These are phyloP conservation scores for Callaeas wilsoni DNA, from an alignment of 2,113 vertebrate genomes.

Conservation along the genomic window DNA sequence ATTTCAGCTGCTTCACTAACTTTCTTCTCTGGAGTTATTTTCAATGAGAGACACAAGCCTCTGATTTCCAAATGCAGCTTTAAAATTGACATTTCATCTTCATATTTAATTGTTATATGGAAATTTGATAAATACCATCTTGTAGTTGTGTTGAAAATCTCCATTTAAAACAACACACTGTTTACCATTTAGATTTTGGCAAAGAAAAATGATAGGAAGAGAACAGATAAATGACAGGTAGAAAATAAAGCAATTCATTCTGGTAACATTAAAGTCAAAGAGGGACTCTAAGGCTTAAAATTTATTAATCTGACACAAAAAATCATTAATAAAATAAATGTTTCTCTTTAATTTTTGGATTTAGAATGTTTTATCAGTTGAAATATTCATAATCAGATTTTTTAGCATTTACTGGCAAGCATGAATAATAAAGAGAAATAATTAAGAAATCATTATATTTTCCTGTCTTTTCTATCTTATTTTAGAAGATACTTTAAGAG, in stretches of 20 bases:
- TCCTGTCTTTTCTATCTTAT: not conserved
- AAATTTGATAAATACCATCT: not conserved
- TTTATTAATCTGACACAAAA: not conserved
- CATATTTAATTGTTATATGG: not conserved
- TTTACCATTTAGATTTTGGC: not conserved
- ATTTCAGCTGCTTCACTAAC: not conserved
- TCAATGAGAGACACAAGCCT: not conserved
- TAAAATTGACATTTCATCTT: not conserved
- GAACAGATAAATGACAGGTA: not conserved
- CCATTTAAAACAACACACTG: not conserved
- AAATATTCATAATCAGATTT: not conserved
- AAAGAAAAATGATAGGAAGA: not conserved
- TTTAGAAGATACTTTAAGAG: not conserved
- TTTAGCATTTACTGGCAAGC: not conserved
- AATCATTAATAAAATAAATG: not conserved
- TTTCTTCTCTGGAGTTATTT: not conserved
- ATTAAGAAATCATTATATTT: not conserved
- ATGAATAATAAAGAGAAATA: not conserved
- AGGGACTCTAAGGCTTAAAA: not conserved
- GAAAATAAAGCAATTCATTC: not conserved
- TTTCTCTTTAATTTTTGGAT: not conserved
- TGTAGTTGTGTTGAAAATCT: not conserved
- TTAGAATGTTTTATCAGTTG: not conserved
- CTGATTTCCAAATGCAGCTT: not conserved
- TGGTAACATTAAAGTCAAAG: not conserved